Conservation (phyloP, 2,888 invertebrate species). For the Sesamia inferens region DNA sequence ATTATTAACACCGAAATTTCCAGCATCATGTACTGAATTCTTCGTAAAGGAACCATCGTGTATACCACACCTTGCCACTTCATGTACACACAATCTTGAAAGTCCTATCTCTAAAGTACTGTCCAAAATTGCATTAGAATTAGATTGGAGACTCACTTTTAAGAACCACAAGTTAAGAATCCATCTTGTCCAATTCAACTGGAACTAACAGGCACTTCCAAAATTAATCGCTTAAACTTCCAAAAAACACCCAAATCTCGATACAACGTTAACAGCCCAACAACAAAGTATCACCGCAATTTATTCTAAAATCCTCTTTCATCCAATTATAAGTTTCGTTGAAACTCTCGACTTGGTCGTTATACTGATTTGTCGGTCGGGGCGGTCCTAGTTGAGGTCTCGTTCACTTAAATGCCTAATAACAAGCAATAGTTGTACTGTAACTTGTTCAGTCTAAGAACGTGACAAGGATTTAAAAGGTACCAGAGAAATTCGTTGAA, state of each 20-base stretch:
- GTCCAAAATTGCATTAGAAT: background rate
- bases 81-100: background rate
- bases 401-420: slow-evolving; percentile 42
- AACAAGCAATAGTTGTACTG: slow-evolving; percentile 32
- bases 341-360: slow-evolving; percentile 37
- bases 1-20: too few species aligned
- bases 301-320: slow-evolving; percentile 47
- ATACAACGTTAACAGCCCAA: slow-evolving; percentile 14
- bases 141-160: too few species aligned
- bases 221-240: background rate
- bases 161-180: too few species aligned
- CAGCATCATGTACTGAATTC: too few species aligned
- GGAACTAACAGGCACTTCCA: background rate
- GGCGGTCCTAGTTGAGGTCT: slow-evolving; percentile 32
- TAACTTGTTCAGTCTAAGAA: background rate
- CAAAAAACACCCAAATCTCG: background rate
- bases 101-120: background rate
- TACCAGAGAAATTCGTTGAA: too few species aligned
- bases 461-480: background rate
- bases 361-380: slow-evolving; percentile 56
- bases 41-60: too few species aligned
- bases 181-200: background rate
- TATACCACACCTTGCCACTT: too few species aligned
- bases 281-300: slow-evolving; percentile 46
- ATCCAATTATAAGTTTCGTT: slow-evolving; percentile 60